phyloP scores from a whole-genome alignment of 2,888 invertebrate species.

The Gnatocerus cornutus region DNA sequence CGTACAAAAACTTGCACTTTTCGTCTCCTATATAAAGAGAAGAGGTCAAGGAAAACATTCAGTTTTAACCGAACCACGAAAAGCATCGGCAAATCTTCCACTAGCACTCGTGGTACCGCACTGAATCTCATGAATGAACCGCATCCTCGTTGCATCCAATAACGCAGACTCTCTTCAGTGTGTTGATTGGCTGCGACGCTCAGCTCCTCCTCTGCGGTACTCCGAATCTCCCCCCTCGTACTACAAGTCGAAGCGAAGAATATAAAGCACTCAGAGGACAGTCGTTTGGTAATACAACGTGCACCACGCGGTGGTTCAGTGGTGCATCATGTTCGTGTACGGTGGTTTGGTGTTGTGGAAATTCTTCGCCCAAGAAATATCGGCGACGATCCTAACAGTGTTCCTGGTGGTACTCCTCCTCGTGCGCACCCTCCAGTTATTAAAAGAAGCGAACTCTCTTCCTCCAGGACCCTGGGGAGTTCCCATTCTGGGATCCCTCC shows the following conservation, averaged over 20 bases:
- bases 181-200: constrained; percentile 56
- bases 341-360: constrained; percentile 71
- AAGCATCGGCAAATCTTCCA: constrained; percentile 1
- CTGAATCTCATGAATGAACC: constrained; percentile 60
- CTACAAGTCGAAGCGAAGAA: constrained; percentile 60
- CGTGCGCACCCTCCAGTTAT: constrained; percentile 66
- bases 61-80: background rate
- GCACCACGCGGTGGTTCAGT: constrained; percentile 52
- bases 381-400: constrained; percentile 72
- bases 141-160: constrained; percentile 56
- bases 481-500: constrained; percentile 88
- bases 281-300: constrained; percentile 56
- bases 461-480: constrained; percentile 94
- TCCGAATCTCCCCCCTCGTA: constrained; percentile 54
- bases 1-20: constrained; percentile 51
- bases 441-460: constrained; percentile 71
- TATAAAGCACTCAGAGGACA: constrained; percentile 61
- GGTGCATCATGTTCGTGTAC: constrained; percentile 73
- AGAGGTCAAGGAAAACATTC: constrained; percentile 50
- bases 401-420: constrained; percentile 73
- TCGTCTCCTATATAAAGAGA: constrained; percentile 21
- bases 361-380: constrained; percentile 64
- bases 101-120: constrained; percentile 28
- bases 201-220: constrained; percentile 59
- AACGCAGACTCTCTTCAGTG: constrained; percentile 51